Percentiles rank a stretch among this genome's conserved stretches.
Conservation (phyloP, 2,888 invertebrate species). For the Pycnomerus fuliginosus region DNA sequence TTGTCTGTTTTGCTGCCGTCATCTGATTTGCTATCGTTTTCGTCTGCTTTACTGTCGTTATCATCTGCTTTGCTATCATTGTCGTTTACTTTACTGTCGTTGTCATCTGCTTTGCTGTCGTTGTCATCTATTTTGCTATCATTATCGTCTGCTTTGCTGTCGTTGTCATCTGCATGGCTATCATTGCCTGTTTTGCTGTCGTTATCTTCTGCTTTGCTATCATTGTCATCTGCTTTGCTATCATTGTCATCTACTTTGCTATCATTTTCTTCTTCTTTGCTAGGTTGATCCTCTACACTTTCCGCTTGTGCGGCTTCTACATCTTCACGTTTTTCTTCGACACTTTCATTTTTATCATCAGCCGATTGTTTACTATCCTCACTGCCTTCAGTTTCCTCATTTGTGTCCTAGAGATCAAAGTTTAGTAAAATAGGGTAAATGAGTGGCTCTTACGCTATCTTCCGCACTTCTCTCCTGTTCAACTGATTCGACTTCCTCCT, state of each 20-base stretch:
- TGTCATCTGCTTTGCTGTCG: constrained; percentile 8
- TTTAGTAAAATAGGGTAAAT: too few relatives aligned
- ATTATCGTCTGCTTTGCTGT: constrained; percentile 10
- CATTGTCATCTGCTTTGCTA: constrained; percentile 23
- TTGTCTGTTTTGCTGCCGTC: background rate
- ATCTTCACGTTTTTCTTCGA: too few relatives aligned
- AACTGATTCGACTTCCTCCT: constrained; percentile 24
- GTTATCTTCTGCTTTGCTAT: constrained; percentile 26
- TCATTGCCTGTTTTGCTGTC: constrained; percentile 20
- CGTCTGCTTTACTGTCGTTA: constrained; percentile 1
- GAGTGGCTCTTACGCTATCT: constrained; percentile 3
- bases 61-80: constrained; percentile 2
- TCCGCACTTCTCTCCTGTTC: constrained; percentile 25
- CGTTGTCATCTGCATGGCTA: constrained; percentile 9
- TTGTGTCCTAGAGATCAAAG: constrained; percentile 1
- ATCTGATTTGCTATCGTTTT: constrained; percentile 1
- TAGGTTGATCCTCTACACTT: constrained; percentile 1
- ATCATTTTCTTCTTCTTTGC: constrained; percentile 18
- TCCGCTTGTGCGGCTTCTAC: constrained; percentile 6
- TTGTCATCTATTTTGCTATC: constrained; percentile 2
- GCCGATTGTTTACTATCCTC: constrained; percentile 31
- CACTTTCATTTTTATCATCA: constrained; percentile 43
- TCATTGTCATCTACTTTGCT: constrained; percentile 11
- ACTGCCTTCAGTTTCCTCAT: constrained; percentile 7
- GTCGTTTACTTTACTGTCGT: constrained; percentile 12